These are phyloP conservation scores for Pomacea canaliculata DNA, from an alignment of 2,888 invertebrate genomes.

Conservation along the genomic window DNA sequence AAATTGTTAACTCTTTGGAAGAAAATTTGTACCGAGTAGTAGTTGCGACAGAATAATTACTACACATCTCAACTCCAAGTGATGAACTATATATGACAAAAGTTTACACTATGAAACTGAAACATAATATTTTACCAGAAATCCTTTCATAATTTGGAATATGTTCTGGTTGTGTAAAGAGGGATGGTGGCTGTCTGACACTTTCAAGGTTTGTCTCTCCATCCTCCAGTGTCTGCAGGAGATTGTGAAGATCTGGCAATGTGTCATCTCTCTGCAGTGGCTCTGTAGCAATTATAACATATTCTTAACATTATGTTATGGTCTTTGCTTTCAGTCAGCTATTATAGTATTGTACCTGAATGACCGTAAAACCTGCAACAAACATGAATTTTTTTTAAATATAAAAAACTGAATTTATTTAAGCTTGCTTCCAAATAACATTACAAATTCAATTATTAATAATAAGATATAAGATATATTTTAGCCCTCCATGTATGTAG, in stretches of 20 bases:
- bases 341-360: not conserved
- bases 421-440: too few relatives aligned
- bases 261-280: conserved; percentile 51
- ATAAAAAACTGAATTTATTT: too few relatives aligned
- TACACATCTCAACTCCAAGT: too few relatives aligned
- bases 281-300: conserved; percentile 40
- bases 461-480: too few relatives aligned
- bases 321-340: too few relatives aligned
- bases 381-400: not conserved
- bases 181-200: conserved; percentile 53
- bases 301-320: not conserved
- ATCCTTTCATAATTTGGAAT: conserved; percentile 57
- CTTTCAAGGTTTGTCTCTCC: conserved; percentile 53
- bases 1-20: too few relatives aligned
- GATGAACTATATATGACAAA: too few relatives aligned
- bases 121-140: conserved; percentile 39
- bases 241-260: conserved; percentile 60
- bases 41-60: too few relatives aligned
- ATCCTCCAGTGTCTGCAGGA: conserved; percentile 57
- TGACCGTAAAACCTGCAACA: not conserved
- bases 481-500: too few relatives aligned
- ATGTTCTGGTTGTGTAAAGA: conserved; percentile 63
- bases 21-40: too few relatives aligned
- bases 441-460: too few relatives aligned
- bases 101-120: too few relatives aligned